Conservation (phyloP, 2,888 invertebrate genomes). For the Kryphioiulus occultus region DNA sequence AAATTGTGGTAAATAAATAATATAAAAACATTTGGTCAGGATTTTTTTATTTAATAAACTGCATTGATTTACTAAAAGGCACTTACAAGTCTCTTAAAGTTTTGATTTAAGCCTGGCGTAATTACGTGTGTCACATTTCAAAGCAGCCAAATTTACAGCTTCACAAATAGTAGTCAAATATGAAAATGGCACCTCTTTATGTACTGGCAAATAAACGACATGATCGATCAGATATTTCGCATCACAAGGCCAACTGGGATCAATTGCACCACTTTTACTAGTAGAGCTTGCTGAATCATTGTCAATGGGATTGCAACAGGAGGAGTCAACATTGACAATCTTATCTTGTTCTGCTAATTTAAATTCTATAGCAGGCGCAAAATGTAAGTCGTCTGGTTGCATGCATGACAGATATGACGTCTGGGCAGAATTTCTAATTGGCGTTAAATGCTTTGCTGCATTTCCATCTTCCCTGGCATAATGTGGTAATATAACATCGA, state of each 20-base stretch:
- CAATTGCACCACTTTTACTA: neutral
- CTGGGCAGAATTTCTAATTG: neutral
- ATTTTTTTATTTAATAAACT: neutral
- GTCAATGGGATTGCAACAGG: neutral
- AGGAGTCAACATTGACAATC: neutral
- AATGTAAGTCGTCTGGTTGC: neutral
- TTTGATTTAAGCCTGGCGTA: neutral
- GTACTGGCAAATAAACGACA: conserved; percentile 62
- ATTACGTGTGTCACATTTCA: conserved; percentile 20
- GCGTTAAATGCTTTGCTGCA: neutral
- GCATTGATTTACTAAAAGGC: neutral
- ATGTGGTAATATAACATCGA: conserved; percentile 60
- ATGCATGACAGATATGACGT: neutral
- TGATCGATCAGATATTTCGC: conserved; percentile 62
- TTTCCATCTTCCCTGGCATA: neutral
- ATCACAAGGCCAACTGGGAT: conserved; percentile 47
- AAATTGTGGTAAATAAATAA: conserved; percentile 33
- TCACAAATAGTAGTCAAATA: conserved; percentile 59
- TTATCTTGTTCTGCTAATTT: neutral
- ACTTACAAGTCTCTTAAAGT: neutral
- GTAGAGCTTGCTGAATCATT: neutral
- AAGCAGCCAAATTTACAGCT: conserved; percentile 55
- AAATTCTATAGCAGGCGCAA: neutral
- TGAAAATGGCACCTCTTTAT: conserved; percentile 61
- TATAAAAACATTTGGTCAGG: neutral